Conservation (phyloP, 2,888 invertebrate genomes). For the Julus scandinavius region DNA sequence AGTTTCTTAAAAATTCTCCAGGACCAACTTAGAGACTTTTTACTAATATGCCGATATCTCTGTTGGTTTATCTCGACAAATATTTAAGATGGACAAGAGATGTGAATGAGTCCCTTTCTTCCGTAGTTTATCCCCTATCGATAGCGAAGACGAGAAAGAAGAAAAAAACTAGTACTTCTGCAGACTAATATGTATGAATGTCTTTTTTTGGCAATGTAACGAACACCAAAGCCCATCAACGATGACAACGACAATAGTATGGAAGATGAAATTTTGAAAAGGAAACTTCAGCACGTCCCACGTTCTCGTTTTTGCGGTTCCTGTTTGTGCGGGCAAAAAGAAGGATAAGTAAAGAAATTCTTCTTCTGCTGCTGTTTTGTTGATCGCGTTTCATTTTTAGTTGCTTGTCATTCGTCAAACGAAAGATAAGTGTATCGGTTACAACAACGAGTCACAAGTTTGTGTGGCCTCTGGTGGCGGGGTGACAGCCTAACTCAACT, state of each 20-base stretch:
- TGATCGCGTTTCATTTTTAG: neutral
- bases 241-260: slow-evolving; percentile 3
- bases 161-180: too few species aligned
- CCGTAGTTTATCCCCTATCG: too few species aligned
- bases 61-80: neutral
- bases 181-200: neutral
- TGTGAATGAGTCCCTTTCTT: neutral
- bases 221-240: neutral
- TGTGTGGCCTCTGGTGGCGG: neutral
- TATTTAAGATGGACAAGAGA: neutral
- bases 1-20: too few species aligned
- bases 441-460: slow-evolving; percentile 18
- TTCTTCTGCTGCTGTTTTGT: neutral
- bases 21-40: too few species aligned
- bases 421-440: neutral
- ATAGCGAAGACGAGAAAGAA: too few species aligned
- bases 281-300: slow-evolving; percentile 18
- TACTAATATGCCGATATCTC: too few species aligned
- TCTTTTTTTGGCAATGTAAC: neutral
- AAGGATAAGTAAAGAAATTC: neutral
- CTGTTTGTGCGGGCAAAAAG: neutral
- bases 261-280: slow-evolving; percentile 1
- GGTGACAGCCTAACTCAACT: neutral
- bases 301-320: neutral
- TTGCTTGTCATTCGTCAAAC: neutral